phyloP scores from a whole-genome alignment of 2,797 vertebrate species.

The Pempheris klunzingeri region DNA sequence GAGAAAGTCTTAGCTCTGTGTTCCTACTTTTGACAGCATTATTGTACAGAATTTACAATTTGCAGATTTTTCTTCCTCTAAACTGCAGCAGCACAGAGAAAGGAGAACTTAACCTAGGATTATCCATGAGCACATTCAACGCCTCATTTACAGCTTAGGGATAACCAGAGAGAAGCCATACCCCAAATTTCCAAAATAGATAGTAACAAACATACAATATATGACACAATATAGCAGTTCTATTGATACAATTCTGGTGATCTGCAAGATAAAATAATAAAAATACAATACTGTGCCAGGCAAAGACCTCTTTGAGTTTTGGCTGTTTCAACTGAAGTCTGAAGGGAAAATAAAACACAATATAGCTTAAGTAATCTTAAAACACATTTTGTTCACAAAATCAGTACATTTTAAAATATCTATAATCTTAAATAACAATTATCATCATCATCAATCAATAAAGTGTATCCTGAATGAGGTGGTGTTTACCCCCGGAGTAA shows the following conservation, averaged over 20 bases:
- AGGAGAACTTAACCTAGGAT: conserved; percentile 64
- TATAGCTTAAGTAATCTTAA: conserved; percentile 69
- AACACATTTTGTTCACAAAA: conserved; percentile 78
- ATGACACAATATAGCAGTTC: conserved; percentile 71
- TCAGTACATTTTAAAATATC: conserved; percentile 71
- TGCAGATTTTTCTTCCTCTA: conserved; percentile 65
- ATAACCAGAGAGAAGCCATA: conserved; percentile 74
- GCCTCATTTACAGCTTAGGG: conserved; percentile 77
- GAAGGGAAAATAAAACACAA: conserved; percentile 50
- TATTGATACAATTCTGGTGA: conserved; percentile 72
- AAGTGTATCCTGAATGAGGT: conserved; percentile 75
- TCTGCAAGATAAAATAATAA: conserved; percentile 70
- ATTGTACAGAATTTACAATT: conserved; percentile 91
- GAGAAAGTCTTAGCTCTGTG: conserved; percentile 86
- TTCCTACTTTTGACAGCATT: conserved; percentile 84
- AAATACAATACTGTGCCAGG: conserved; percentile 81
- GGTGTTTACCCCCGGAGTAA: conserved; percentile 67
- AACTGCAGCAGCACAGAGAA: conserved; percentile 67
- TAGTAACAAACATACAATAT: conserved; percentile 71
- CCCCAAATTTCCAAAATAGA: conserved; percentile 75
- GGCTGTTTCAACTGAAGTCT: conserved; percentile 72
- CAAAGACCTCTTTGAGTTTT: conserved; percentile 71
- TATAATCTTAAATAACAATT: conserved; percentile 78
- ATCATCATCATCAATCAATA: conserved; percentile 61
- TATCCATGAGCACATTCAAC: conserved; percentile 80